Evolutionary conservation across 2,888 invertebrate genomes (phyloP).

Genomic region (Leucoptera coffeella): DNA sequence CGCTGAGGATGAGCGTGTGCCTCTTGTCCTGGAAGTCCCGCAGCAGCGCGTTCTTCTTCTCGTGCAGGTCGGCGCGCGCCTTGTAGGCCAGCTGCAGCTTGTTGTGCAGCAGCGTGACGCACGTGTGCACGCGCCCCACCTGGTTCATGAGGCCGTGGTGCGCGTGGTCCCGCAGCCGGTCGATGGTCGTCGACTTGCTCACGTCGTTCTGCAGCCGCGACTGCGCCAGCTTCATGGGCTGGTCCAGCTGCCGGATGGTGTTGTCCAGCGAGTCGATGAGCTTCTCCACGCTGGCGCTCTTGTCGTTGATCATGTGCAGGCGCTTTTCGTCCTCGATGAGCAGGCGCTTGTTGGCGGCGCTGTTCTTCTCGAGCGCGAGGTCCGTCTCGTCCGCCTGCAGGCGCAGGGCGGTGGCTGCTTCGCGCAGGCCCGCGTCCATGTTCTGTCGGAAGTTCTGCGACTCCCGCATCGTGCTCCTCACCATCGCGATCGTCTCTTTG

Average conservation of each 20-base stretch:
- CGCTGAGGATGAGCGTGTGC: conserved; percentile 64
- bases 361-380: conserved; percentile 65
- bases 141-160: conserved; percentile 72
- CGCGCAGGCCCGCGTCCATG: conserved; percentile 65
- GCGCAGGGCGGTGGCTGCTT: conserved; percentile 73
- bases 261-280: conserved; percentile 64
- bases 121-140: conserved; percentile 64
- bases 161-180: conserved; percentile 77
- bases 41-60: conserved; percentile 56
- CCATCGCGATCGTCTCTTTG: conserved; percentile 67
- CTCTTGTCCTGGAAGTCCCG: conserved; percentile 63
- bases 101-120: conserved; percentile 58
- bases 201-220: conserved; percentile 76
- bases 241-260: conserved; percentile 69
- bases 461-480: conserved; percentile 68
- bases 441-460: conserved; percentile 67
- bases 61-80: conserved; percentile 37
- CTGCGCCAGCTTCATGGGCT: conserved; percentile 82
- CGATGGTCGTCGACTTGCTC: conserved; percentile 68
- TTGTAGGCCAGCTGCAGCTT: conserved; percentile 63
- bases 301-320: conserved; percentile 61
- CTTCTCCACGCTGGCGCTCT: conserved; percentile 70
- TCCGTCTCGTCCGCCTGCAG: conserved; percentile 80
- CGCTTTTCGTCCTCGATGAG: conserved; percentile 65
- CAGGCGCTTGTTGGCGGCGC: conserved; percentile 71